phyloP scores from a whole-genome alignment of 2,888 invertebrate genomes.

The Nesidiocoris tenuis region DNA sequence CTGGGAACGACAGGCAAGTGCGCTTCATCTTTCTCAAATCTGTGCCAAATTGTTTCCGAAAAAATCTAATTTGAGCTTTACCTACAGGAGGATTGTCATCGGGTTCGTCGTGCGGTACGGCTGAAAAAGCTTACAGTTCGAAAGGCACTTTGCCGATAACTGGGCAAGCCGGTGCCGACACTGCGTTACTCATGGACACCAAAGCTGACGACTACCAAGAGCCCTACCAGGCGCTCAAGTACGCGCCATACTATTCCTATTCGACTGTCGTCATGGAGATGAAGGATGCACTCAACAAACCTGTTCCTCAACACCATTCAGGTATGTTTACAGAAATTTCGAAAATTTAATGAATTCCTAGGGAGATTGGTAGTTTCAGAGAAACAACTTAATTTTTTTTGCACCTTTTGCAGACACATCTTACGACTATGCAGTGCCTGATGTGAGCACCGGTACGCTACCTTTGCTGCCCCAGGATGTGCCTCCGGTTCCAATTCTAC shows the following conservation, averaged over 20 bases:
- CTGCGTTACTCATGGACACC: slow-evolving; percentile 56
- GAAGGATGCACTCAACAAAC: slow-evolving; percentile 60
- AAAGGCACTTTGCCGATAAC: slow-evolving; percentile 58
- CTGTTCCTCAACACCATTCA: slow-evolving; percentile 46
- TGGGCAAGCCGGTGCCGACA: slow-evolving; percentile 54
- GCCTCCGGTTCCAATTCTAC: slow-evolving; percentile 54
- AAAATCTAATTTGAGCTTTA: no score
- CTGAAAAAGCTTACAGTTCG: slow-evolving; percentile 56
- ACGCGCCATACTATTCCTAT: slow-evolving; percentile 74
- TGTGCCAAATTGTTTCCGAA: no score
- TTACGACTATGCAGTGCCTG: slow-evolving; percentile 78
- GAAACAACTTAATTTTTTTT: not conserved
- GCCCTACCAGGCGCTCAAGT: slow-evolving; percentile 74
- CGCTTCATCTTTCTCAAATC: no score
- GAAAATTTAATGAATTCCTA: no score
- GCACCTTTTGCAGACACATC: slow-evolving; percentile 64
- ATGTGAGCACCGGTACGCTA: slow-evolving; percentile 63
- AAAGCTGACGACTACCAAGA: slow-evolving; percentile 63
- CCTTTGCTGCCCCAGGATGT: slow-evolving; percentile 63
- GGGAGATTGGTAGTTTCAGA: no score
- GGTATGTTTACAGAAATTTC: slow-evolving; percentile 50
- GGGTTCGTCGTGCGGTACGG: slow-evolving; percentile 53
- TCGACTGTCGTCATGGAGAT: slow-evolving; percentile 74
- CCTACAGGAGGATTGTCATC: slow-evolving; percentile 48
- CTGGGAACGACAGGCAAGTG: slow-evolving; percentile 50